These are phyloP conservation scores for Sylvia borin DNA, from an alignment of 2,797 vertebrate genomes.

Conservation along the genomic window DNA sequence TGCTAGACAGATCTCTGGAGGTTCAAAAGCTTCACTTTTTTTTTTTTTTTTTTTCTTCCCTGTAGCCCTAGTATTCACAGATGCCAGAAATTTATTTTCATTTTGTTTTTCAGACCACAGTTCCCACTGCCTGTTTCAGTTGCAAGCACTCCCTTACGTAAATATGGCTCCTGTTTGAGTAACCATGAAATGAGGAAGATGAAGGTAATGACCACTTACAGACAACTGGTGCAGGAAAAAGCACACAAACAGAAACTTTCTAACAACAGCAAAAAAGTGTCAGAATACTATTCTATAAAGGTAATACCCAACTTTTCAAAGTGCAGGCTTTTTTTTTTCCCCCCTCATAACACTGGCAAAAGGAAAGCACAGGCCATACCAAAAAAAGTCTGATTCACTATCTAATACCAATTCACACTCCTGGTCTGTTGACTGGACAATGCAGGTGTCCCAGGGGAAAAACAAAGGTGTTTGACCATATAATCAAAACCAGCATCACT, in stretches of 20 bases:
- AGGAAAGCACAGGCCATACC: not conserved
- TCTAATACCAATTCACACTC: not conserved
- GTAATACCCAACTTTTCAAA: not conserved
- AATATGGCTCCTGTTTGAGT: not conserved
- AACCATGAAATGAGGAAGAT: slow-evolving; percentile 47
- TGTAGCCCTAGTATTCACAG: not conserved
- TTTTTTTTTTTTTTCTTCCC: not conserved
- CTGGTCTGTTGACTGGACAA: not conserved
- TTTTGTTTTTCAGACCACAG: not conserved
- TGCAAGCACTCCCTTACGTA: slow-evolving; percentile 8
- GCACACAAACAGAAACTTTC: not conserved
- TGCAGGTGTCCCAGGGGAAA: not conserved
- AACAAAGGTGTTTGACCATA: not conserved
- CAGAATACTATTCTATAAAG: not conserved
- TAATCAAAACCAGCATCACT: not conserved
- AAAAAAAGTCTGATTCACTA: not conserved
- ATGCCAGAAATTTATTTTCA: not conserved
- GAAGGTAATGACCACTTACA: slow-evolving; percentile 11
- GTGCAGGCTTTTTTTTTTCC: not conserved
- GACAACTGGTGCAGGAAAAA: not conserved
- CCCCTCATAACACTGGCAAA: not conserved
- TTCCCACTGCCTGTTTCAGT: not conserved
- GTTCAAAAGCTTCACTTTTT: not conserved
- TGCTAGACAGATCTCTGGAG: not conserved
- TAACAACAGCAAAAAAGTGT: not conserved